phyloP scores from a whole-genome alignment of 30 jellyfish, hydroid and myxozoan genomes.

The Nemopilema nomurai region DNA sequence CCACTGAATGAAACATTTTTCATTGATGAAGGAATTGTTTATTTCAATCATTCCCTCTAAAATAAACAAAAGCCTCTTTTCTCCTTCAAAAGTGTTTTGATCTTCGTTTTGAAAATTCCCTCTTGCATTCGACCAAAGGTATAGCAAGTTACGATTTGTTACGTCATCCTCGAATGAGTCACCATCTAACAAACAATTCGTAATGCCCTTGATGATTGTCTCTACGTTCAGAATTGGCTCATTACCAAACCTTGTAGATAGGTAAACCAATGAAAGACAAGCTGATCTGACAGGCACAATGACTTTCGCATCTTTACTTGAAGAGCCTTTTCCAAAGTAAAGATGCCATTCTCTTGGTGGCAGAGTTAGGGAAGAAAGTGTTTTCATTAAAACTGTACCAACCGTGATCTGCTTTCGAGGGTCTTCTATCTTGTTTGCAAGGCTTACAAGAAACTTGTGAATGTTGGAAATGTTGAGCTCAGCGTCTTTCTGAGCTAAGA shows the following conservation, averaged over 20 bases:
- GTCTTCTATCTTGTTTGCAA: conserved; percentile 50
- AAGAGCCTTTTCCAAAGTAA: conserved; percentile 31
- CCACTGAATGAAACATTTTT: conserved; percentile 45
- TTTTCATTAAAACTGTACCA: conserved; percentile 3
- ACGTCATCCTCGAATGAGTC: not conserved
- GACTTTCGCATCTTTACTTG: conserved; percentile 8
- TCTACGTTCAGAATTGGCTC: conserved; percentile 40
- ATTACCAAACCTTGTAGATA: conserved; percentile 43
- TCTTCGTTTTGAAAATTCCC: not conserved
- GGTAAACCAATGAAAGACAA: conserved; percentile 36
- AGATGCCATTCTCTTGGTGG: conserved; percentile 75
- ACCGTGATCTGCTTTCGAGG: not conserved
- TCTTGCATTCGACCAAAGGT: conserved; percentile 66
- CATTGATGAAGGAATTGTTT: conserved; percentile 9
- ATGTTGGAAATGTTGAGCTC: not conserved
- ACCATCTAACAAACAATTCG: conserved; percentile 15
- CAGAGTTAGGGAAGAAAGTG: conserved; percentile 18
- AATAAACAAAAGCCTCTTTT: not conserved
- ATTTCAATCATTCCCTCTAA: not conserved
- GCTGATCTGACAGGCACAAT: conserved; percentile 29
- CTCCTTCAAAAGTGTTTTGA: not conserved
- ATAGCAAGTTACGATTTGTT: conserved; percentile 56
- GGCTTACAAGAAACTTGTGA: conserved; percentile 28
- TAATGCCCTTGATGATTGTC: conserved; percentile 8
- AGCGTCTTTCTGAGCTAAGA: conserved; percentile 1